A percentile compares a stretch with the other conserved stretches of the same genome.
phyloP scores from a whole-genome alignment of 2,797 vertebrate species.

The Acestrorhynchus altus region DNA sequence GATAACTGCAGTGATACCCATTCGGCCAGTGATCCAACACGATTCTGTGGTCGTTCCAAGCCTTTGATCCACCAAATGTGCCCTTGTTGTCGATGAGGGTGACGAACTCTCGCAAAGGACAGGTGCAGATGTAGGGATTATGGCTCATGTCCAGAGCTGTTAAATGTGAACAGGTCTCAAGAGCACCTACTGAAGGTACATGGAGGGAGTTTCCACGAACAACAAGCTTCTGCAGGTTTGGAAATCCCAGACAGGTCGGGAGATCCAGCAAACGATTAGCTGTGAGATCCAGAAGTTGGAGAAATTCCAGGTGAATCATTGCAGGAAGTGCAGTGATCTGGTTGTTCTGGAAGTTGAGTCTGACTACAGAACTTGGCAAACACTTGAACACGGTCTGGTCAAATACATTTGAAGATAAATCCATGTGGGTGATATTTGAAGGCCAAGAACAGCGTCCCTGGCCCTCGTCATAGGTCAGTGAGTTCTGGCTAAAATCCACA shows the following conservation, averaged over 20 bases:
- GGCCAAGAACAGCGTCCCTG: constrained; percentile 76
- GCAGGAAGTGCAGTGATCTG: constrained; percentile 75
- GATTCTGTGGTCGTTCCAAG: constrained; percentile 33
- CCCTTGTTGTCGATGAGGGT: constrained; percentile 49
- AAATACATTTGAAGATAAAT: constrained; percentile 82
- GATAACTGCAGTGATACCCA: constrained; percentile 82
- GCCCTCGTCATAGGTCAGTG: constrained; percentile 66
- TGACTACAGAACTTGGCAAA: constrained; percentile 72
- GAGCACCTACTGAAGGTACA: constrained; percentile 69
- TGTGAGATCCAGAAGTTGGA: constrained; percentile 83
- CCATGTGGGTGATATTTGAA: constrained; percentile 74
- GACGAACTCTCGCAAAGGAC: constrained; percentile 67
- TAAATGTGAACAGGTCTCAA: constrained; percentile 78
- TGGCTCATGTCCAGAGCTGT: constrained; percentile 73
- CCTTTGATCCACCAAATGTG: constrained; percentile 23
- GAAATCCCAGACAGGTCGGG: constrained; percentile 76
- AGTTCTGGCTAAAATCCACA: constrained; percentile 85
- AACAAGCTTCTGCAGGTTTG: constrained; percentile 74
- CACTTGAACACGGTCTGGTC: constrained; percentile 81
- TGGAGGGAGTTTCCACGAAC: constrained; percentile 80
- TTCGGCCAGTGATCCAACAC: constrained; percentile 81
- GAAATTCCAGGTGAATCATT: constrained; percentile 65
- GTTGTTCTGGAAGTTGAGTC: constrained; percentile 82
- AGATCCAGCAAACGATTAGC: constrained; percentile 82
- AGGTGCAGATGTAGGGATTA: constrained; percentile 79